Evolutionary conservation across 2,888 invertebrate species (phyloP).

Genomic region (Epinotia demarniana): DNA sequence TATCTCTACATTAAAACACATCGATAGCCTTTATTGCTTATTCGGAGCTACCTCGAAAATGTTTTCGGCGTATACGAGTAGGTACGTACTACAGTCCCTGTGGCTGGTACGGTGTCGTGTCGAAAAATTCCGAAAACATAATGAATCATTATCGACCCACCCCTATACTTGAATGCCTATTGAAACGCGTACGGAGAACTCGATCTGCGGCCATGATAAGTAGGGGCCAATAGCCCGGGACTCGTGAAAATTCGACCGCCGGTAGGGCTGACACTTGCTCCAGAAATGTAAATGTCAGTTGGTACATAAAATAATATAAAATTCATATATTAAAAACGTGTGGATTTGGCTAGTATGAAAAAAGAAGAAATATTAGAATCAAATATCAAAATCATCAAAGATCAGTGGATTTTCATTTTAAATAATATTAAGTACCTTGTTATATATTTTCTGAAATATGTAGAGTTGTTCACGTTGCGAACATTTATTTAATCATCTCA

Average conservation of each 20-base stretch:
- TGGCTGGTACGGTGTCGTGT: slow-evolving; percentile 40
- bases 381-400: too few relatives aligned
- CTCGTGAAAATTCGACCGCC: slow-evolving; percentile 67
- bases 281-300: neutral
- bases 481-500: too few relatives aligned
- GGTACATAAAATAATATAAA: too few relatives aligned
- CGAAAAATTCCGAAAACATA: slow-evolving; percentile 52
- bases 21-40: slow-evolving; percentile 43
- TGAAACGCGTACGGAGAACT: slow-evolving; percentile 73
- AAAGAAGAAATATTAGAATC: too few relatives aligned
- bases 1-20: slow-evolving; percentile 40
- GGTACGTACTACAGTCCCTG: neutral
- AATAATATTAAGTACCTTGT: too few relatives aligned
- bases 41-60: slow-evolving; percentile 42
- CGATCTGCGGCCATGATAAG: slow-evolving; percentile 68
- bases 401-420: too few relatives aligned
- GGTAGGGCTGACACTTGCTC: slow-evolving; percentile 52
- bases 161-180: slow-evolving; percentile 64
- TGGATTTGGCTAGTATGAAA: too few relatives aligned
- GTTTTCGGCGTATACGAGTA: slow-evolving; percentile 30
- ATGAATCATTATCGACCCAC: slow-evolving; percentile 63
- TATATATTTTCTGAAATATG: too few relatives aligned
- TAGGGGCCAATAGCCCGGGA: slow-evolving; percentile 67
- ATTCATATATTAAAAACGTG: too few relatives aligned
- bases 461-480: too few relatives aligned